These are phyloP conservation scores for Gobio gobio DNA, from an alignment of 2,113 vertebrate species.

Conservation along the genomic window DNA sequence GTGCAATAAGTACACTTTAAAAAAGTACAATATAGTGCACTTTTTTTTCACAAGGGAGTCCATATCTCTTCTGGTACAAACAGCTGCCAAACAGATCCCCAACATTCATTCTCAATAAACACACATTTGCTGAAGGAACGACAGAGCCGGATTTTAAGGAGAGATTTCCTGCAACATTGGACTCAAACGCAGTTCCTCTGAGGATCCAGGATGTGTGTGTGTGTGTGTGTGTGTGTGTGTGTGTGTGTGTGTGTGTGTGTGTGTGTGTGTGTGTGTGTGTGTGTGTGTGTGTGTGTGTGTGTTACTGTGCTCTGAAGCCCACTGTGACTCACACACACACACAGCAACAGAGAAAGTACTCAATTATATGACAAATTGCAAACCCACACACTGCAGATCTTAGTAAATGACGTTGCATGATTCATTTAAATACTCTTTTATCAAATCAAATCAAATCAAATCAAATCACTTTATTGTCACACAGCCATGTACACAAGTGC, in stretches of 20 bases:
- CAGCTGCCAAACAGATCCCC: not conserved
- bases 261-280: not conserved
- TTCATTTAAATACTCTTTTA: no score
- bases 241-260: not conserved
- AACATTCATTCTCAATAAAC: not conserved
- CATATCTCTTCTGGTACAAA: not conserved
- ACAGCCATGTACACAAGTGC: no score
- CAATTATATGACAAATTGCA: no score
- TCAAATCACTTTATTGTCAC: no score
- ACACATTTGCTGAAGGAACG: not conserved
- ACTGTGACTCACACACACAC: slow-evolving; percentile 17
- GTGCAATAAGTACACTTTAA: no score
- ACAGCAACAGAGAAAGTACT: no score
- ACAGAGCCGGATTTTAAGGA: not conserved
- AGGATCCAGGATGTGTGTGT: not conserved
- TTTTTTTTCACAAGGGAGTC: no score
- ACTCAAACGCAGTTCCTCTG: not conserved
- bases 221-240: not conserved
- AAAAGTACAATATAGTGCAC: no score
- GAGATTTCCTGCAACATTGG: not conserved
- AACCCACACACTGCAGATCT: no score
- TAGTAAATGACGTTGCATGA: no score
- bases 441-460: no score
- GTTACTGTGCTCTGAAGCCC: slow-evolving; percentile 26
- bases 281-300: not conserved